Evolutionary conservation across 2,113 vertebrate genomes (phyloP).

Genomic region (Oxyura jamaicensis): DNA sequence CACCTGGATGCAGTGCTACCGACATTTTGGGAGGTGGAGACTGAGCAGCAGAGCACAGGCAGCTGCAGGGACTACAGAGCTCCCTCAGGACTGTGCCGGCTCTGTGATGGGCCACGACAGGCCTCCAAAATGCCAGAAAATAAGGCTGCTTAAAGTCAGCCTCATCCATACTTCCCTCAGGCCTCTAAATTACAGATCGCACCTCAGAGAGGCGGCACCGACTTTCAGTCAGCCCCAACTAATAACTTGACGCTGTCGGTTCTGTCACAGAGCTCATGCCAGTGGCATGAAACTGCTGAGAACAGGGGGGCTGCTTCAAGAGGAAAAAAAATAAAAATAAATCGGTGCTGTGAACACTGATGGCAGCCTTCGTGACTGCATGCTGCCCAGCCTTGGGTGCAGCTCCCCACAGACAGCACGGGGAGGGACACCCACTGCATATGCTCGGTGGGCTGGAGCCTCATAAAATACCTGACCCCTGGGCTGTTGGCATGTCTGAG

Average conservation of each 20-base stretch:
- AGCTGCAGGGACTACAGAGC: neutral
- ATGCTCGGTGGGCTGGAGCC: neutral
- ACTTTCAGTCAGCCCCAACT: neutral
- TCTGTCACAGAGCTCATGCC: neutral
- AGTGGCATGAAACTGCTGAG: neutral
- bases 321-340: neutral
- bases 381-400: neutral
- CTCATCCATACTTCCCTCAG: neutral
- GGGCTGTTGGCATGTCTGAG: neutral
- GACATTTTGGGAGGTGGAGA: neutral
- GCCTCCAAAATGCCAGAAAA: neutral
- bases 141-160: neutral
- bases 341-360: neutral
- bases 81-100: neutral
- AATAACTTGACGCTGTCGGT: neutral
- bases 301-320: neutral
- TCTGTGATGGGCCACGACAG: neutral
- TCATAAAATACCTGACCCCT: neutral
- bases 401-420: neutral
- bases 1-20: neutral
- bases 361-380: neutral
- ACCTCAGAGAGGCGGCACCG: accelerated
- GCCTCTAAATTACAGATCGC: neutral
- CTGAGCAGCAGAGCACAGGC: neutral
- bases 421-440: neutral